phyloP scores from a whole-genome alignment of 2,797 vertebrate species.

The Clarias laeviceps region DNA sequence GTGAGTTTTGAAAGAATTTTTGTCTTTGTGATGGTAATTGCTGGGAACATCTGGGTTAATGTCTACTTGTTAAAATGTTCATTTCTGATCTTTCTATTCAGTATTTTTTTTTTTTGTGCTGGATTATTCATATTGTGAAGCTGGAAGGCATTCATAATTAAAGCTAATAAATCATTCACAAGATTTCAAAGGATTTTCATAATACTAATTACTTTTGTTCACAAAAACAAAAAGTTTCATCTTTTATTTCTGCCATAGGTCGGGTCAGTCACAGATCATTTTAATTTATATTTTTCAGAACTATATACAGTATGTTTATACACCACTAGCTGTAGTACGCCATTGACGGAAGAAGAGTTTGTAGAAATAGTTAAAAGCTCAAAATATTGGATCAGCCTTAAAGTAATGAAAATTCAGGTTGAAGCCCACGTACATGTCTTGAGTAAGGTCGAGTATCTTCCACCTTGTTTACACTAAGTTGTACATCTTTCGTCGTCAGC shows the following conservation, averaged over 20 bases:
- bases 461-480: too few relatives aligned
- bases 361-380: too few relatives aligned
- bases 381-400: too few relatives aligned
- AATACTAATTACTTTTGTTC: slow-evolving; percentile 3
- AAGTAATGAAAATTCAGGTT: too few relatives aligned
- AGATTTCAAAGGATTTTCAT: background rate
- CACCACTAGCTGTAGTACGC: too few relatives aligned
- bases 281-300: background rate
- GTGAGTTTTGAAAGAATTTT: background rate
- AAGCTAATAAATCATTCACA: slow-evolving; percentile 2
- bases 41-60: slow-evolving; percentile 3
- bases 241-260: background rate
- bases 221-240: background rate
- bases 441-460: too few relatives aligned
- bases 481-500: too few relatives aligned
- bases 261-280: background rate
- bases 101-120: background rate
- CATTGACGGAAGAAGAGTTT: too few relatives aligned
- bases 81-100: slow-evolving; percentile 12
- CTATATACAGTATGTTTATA: too few relatives aligned
- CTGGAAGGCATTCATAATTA: slow-evolving; percentile 13
- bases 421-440: too few relatives aligned
- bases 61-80: slow-evolving; percentile 7
- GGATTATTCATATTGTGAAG: background rate
- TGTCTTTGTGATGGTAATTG: slow-evolving; percentile 24